phyloP scores from a whole-genome alignment of 1,140 invertebrate genomes.

The Pachypeltis micranthus region DNA sequence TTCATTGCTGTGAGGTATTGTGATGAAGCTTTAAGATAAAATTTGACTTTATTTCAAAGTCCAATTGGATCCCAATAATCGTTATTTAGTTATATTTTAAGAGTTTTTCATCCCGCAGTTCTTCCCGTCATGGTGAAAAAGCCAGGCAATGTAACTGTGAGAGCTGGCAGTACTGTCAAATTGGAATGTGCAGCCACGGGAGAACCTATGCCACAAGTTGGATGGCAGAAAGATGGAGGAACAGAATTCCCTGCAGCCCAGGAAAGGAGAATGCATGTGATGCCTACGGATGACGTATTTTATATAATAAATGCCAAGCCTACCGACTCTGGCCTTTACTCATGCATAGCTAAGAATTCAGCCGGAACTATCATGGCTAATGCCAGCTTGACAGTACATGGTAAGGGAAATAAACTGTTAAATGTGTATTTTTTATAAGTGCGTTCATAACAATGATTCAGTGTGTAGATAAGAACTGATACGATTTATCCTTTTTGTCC shows the following conservation, averaged over 20 bases:
- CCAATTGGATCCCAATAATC: no score
- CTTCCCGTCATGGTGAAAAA: slow-evolving; percentile 77
- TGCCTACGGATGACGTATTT: slow-evolving; percentile 80
- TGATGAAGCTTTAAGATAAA: no score
- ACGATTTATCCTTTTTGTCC: no score
- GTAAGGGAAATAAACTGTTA: slow-evolving; percentile 36
- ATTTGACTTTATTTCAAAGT: no score
- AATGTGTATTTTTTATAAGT: background rate
- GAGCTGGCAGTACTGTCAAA: slow-evolving; percentile 71
- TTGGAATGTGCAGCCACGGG: slow-evolving; percentile 85
- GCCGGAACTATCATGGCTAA: slow-evolving; percentile 78
- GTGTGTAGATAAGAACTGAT: no score
- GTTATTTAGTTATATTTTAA: no score
- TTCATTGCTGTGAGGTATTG: no score
- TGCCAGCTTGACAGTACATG: slow-evolving; percentile 73
- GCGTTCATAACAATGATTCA: no score
- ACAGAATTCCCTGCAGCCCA: slow-evolving; percentile 89
- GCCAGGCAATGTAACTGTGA: slow-evolving; percentile 71
- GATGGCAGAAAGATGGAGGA: slow-evolving; percentile 88
- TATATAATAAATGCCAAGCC: slow-evolving; percentile 83
- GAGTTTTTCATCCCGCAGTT: no score
- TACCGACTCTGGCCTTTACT: slow-evolving; percentile 82
- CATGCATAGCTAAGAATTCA: slow-evolving; percentile 81
- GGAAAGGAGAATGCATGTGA: slow-evolving; percentile 84
- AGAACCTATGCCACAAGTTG: slow-evolving; percentile 75